A percentile compares a stretch with the other conserved stretches of the same genome.
Evolutionary conservation across 1,140 invertebrate species (phyloP).

Genomic region (Drosophila kanapiae): DNA sequence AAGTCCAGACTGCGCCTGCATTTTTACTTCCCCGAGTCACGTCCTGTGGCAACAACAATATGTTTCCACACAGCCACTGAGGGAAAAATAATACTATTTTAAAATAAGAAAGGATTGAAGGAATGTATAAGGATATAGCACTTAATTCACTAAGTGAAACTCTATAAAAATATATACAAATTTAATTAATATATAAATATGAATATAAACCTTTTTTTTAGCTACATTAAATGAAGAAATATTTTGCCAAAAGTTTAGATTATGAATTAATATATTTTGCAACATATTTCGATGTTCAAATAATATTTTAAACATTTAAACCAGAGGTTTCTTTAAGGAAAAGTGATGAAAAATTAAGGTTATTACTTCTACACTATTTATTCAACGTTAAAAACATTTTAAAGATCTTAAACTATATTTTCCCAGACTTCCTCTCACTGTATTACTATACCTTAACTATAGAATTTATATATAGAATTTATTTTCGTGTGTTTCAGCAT

Average conservation of each 20-base stretch:
- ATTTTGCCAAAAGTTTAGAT: too few relatives aligned
- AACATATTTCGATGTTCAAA: too few relatives aligned
- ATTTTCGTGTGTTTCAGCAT: slow-evolving; percentile 46
- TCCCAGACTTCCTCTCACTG: neutral
- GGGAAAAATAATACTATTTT: neutral
- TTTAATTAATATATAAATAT: too few relatives aligned
- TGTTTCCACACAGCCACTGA: neutral
- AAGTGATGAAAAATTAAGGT: too few relatives aligned
- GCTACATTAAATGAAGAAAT: neutral
- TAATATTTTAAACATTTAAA: too few relatives aligned
- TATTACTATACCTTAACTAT: neutral
- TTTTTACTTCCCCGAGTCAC: slow-evolving; percentile 67
- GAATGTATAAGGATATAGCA: too few relatives aligned
- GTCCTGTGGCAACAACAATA: slow-evolving; percentile 39
- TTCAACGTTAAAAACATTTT: neutral
- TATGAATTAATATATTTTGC: too few relatives aligned
- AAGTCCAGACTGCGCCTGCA: slow-evolving; percentile 5
- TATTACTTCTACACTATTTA: too few relatives aligned
- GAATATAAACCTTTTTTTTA: slow-evolving; percentile 10
- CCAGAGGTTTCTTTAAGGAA: too few relatives aligned
- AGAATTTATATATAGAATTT: slow-evolving; percentile 7
- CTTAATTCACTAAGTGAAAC: too few relatives aligned
- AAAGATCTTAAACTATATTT: too few relatives aligned
- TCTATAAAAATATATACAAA: neutral
- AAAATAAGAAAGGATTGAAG: neutral